Percentiles rank a stretch among this genome's conserved stretches.
Evolutionary conservation across 2,797 vertebrate genomes (phyloP).

Genomic region (Crypturellus tataupa): DNA sequence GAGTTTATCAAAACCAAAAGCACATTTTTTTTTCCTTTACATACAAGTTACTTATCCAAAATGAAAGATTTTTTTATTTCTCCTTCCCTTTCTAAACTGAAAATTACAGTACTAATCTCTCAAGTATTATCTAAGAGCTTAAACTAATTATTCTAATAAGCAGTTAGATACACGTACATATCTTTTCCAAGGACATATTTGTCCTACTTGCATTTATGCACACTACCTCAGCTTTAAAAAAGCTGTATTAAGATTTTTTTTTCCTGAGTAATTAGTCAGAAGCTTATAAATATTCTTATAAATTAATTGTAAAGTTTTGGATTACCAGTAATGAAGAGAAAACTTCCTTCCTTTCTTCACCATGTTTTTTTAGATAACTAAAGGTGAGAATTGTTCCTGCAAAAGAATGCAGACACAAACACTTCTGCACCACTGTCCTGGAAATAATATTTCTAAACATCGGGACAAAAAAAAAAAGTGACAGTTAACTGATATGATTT

Average conservation of each 20-base stretch:
- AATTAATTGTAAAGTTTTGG: not conserved
- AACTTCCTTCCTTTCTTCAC: too few species aligned
- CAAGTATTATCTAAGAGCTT: not conserved
- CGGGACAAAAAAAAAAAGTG: not conserved
- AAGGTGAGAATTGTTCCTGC: not conserved
- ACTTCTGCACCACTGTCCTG: not conserved
- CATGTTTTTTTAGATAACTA: not conserved
- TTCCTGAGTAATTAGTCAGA: not conserved
- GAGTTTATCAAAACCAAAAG: constrained; percentile 74
- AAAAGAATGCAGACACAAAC: not conserved
- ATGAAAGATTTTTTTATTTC: not conserved
- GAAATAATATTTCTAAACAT: not conserved
- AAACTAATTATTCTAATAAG: not conserved
- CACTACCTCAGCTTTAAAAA: not conserved
- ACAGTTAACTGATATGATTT: not conserved
- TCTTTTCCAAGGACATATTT: not conserved
- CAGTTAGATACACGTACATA: not conserved
- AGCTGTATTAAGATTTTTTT: not conserved
- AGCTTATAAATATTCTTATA: not conserved
- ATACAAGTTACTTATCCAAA: constrained; percentile 24
- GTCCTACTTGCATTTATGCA: not conserved
- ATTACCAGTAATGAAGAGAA: not conserved
- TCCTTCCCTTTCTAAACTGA: not conserved
- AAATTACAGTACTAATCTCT: not conserved
- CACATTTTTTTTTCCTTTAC: constrained; percentile 61